Conservation (phyloP, 2,888 invertebrate species). For the Penaeus monodon region DNA sequence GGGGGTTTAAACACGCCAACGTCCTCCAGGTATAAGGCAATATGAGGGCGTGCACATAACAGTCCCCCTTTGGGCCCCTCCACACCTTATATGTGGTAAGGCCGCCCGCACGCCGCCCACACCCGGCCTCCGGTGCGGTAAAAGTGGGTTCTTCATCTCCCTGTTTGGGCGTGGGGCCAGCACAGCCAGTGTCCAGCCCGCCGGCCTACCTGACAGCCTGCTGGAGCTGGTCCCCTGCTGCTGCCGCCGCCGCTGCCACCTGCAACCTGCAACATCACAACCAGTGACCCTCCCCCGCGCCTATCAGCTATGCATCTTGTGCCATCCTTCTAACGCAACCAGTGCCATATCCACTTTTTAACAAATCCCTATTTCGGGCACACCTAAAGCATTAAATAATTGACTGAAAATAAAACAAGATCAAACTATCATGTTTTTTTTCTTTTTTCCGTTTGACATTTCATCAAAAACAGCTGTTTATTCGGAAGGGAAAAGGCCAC, state of each 20-base stretch:
- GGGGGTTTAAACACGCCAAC: background rate
- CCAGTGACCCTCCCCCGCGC: too few relatives aligned
- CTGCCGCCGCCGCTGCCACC: background rate
- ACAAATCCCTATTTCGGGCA: too few relatives aligned
- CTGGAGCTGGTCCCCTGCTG: background rate
- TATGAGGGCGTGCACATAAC: slow-evolving; percentile 22
- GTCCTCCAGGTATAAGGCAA: slow-evolving; percentile 22
- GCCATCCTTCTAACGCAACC: background rate
- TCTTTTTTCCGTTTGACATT: too few relatives aligned
- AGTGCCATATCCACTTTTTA: background rate
- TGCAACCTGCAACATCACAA: slow-evolving; percentile 12
- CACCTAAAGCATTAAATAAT: too few relatives aligned
- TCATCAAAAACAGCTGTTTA: too few relatives aligned
- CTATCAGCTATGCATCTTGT: too few relatives aligned
- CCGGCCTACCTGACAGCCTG: slow-evolving; percentile 7
- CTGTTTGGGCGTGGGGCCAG: slow-evolving; percentile 48
- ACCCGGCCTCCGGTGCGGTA: slow-evolving; percentile 39
- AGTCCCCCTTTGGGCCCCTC: slow-evolving; percentile 17
- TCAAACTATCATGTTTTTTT: too few relatives aligned
- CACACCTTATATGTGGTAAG: slow-evolving; percentile 24
- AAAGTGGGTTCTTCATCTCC: slow-evolving; percentile 32
- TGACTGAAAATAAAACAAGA: too few relatives aligned
- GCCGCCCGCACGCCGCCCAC: slow-evolving; percentile 54
- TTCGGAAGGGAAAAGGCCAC: too few relatives aligned
- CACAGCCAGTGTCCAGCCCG: slow-evolving; percentile 14